A percentile compares a stretch with the other conserved stretches of the same genome.
Conservation (phyloP, 2,113 vertebrate genomes). For the Montifringilla adamsi region DNA sequence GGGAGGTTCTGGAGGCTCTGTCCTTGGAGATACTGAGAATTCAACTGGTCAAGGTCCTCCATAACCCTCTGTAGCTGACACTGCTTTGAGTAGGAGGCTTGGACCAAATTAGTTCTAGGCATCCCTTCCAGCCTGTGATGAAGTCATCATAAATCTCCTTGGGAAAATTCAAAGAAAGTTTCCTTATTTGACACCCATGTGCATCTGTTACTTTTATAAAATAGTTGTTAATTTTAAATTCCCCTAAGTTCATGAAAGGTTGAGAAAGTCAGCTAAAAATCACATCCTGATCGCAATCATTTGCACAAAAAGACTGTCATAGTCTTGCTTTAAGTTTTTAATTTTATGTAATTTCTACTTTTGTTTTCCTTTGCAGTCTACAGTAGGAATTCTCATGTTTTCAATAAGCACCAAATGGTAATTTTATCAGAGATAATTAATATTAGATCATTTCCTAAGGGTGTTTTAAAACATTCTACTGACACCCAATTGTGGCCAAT, state of each 20-base stretch:
- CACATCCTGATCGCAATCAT: not conserved
- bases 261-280: not conserved
- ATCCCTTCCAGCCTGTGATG: not conserved
- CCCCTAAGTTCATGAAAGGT: not conserved
- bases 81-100: not conserved
- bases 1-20: not conserved
- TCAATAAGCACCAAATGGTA: not conserved
- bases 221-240: not conserved
- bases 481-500: not conserved
- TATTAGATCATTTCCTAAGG: not conserved
- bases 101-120: not conserved
- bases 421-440: not conserved
- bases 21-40: not conserved
- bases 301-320: not conserved
- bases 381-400: not conserved
- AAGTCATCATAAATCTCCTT: not conserved
- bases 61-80: not conserved
- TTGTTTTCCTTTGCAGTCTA: not conserved
- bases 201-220: not conserved
- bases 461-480: not conserved
- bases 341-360: not conserved
- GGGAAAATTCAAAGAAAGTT: not conserved
- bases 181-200: not conserved
- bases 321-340: not conserved
- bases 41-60: not conserved